phyloP scores from a whole-genome alignment of 2,888 invertebrate genomes.

The Heteromyza rotundicornis region DNA sequence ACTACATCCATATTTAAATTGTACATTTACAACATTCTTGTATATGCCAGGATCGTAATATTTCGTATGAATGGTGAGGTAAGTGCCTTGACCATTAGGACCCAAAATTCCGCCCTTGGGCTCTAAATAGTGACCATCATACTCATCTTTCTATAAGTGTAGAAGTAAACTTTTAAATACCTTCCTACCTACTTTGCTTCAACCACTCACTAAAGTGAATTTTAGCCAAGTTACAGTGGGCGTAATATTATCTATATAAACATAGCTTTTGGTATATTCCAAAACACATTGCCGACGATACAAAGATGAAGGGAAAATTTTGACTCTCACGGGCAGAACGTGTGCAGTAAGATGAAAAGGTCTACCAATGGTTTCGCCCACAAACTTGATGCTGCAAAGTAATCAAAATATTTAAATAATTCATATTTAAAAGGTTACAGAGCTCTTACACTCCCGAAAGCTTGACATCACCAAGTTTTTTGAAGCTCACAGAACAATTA shows the following conservation, averaged over 20 bases:
- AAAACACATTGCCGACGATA: conserved; percentile 38
- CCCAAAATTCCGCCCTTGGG: conserved; percentile 44
- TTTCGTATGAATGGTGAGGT: conserved; percentile 39
- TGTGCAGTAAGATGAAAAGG: conserved; percentile 46
- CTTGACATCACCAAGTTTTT: conserved; percentile 36
- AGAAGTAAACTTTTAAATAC: neutral
- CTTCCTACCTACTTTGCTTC: neutral
- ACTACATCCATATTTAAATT: conserved; percentile 40
- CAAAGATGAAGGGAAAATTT: conserved; percentile 33
- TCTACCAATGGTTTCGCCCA: conserved; percentile 43
- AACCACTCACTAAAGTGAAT: neutral
- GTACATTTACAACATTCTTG: conserved; percentile 43
- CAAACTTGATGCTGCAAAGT: conserved; percentile 40
- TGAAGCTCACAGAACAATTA: conserved; percentile 41
- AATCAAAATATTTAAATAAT: neutral
- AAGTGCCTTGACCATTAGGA: conserved; percentile 45
- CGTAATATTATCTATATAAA: conserved; percentile 50
- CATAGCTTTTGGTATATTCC: conserved; percentile 31
- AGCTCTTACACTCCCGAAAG: conserved; percentile 45
- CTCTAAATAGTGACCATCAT: conserved; percentile 38
- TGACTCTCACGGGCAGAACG: conserved; percentile 45
- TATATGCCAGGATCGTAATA: conserved; percentile 51
- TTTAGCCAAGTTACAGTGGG: conserved; percentile 48
- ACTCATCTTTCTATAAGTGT: conserved; percentile 37
- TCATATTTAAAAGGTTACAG: neutral